A percentile compares a stretch with the other conserved stretches of the same genome.
These are phyloP conservation scores for Bombus difficillimus DNA, from an alignment of 1,140 invertebrate genomes.

Conservation along the genomic window DNA sequence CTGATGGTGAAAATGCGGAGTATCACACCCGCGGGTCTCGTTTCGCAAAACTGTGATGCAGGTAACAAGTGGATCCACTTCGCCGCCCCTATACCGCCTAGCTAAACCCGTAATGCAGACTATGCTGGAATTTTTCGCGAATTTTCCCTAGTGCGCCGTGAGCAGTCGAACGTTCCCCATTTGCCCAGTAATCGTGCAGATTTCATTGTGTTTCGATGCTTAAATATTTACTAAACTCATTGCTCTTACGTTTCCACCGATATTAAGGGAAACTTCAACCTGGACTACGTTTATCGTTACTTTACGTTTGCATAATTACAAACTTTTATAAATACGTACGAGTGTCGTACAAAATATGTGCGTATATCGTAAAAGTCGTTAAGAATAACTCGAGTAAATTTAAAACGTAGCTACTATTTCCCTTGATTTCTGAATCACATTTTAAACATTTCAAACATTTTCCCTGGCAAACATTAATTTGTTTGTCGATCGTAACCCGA, in stretches of 20 bases:
- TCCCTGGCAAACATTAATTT: neutral
- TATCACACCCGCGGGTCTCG: constrained; percentile 56
- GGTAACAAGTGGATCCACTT: constrained; percentile 59
- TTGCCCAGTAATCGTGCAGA: constrained; percentile 1
- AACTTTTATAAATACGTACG: neutral
- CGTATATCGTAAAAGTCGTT: neutral
- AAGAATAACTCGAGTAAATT: neutral
- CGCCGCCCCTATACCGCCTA: constrained; percentile 22
- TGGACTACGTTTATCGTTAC: no score
- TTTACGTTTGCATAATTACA: neutral
- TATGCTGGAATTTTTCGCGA: constrained; percentile 44
- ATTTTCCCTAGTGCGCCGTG: constrained; percentile 4
- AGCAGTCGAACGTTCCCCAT: constrained; percentile 5
- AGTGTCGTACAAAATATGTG: neutral
- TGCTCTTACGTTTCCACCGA: neutral
- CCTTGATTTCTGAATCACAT: no score
- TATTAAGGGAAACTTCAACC: neutral
- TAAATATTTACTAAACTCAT: neutral
- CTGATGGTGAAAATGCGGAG: constrained; percentile 53
- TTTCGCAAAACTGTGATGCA: constrained; percentile 56
- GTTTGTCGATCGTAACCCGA: no score
- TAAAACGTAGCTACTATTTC: neutral
- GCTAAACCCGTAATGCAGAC: constrained; percentile 36
- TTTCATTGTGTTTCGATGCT: neutral
- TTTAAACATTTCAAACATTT: neutral